phyloP scores from a whole-genome alignment of 2,113 vertebrate genomes.

The Tinamus guttatus region DNA sequence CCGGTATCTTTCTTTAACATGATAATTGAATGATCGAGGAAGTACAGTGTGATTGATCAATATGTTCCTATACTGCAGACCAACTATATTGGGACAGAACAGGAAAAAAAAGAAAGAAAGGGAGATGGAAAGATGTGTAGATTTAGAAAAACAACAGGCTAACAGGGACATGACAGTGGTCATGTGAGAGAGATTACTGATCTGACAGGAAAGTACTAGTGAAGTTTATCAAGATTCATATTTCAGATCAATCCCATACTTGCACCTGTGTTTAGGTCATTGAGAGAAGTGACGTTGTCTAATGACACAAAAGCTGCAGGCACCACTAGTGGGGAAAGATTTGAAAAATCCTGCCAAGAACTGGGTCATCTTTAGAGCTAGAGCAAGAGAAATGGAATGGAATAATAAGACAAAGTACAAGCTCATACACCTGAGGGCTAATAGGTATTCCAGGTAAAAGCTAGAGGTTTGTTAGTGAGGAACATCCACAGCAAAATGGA shows the following conservation, averaged over 20 bases:
- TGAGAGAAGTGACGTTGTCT: neutral
- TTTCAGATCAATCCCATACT: neutral
- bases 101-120: neutral
- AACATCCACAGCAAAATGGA: neutral
- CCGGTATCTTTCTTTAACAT: neutral
- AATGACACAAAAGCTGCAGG: neutral
- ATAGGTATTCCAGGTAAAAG: neutral
- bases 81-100: neutral
- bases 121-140: neutral
- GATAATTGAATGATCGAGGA: neutral
- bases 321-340: neutral
- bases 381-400: neutral
- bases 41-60: neutral
- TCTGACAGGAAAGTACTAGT: neutral
- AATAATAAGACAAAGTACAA: neutral
- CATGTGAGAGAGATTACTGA: neutral
- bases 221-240: constrained; percentile 5
- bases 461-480: neutral
- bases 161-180: neutral
- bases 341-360: neutral
- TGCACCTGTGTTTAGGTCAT: neutral
- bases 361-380: neutral
- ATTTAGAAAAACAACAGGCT: neutral
- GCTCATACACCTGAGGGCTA: neutral
- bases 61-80: neutral